Percentiles rank a stretch among this genome's conserved stretches.
phyloP scores from a whole-genome alignment of 2,888 invertebrate species.

The Notodromas monacha region DNA sequence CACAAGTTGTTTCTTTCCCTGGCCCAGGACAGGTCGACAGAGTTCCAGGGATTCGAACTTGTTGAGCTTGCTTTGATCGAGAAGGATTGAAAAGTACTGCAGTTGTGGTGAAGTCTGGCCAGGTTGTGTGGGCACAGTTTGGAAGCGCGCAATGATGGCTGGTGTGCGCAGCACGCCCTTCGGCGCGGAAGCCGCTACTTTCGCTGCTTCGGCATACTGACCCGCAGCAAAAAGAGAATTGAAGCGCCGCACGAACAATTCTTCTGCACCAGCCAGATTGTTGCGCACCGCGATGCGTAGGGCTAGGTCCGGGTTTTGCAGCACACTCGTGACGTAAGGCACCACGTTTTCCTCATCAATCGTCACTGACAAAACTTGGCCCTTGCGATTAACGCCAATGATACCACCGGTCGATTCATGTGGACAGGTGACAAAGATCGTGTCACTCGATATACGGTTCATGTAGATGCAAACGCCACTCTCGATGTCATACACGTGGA shows the following conservation, averaged over 20 bases:
- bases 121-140: slow-evolving; percentile 73
- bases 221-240: slow-evolving; percentile 80
- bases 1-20: slow-evolving; percentile 72
- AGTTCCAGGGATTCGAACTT: slow-evolving; percentile 93
- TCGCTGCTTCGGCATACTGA: slow-evolving; percentile 88
- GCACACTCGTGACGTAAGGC: slow-evolving; percentile 71
- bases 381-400: slow-evolving; percentile 42
- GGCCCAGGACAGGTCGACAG: slow-evolving; percentile 78
- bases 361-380: slow-evolving; percentile 69
- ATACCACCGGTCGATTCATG: slow-evolving; percentile 83
- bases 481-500: slow-evolving; percentile 92
- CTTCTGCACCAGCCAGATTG: slow-evolving; percentile 87
- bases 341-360: slow-evolving; percentile 97
- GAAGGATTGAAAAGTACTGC: slow-evolving; percentile 90
- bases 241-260: slow-evolving; percentile 84
- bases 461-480: slow-evolving; percentile 90
- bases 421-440: slow-evolving; percentile 89
- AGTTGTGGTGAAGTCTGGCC: slow-evolving; percentile 83
- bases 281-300: slow-evolving; percentile 56
- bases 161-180: slow-evolving; percentile 91
- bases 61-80: slow-evolving; percentile 90
- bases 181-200: slow-evolving; percentile 88
- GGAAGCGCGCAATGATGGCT: slow-evolving; percentile 90
- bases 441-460: slow-evolving; percentile 91
- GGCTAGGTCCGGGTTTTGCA: slow-evolving; percentile 88